Conservation (phyloP, 2,888 invertebrate species). For the Perdita meconis region DNA sequence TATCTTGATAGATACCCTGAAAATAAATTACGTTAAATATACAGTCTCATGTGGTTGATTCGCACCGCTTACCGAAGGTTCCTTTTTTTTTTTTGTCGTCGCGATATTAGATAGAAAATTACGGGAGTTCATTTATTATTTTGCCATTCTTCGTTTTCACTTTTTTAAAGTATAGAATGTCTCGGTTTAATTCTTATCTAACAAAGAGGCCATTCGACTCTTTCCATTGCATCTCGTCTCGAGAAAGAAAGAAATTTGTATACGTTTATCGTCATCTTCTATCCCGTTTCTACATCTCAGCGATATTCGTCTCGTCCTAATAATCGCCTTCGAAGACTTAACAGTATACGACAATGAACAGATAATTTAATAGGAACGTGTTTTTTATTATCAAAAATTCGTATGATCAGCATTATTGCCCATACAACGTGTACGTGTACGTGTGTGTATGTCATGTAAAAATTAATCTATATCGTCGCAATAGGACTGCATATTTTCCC, state of each 20-base stretch:
- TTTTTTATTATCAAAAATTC: conserved; percentile 72
- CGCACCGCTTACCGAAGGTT: conserved; percentile 38
- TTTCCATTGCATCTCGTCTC: conserved; percentile 24
- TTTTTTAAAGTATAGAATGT: conserved; percentile 27
- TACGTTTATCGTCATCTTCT: conserved; percentile 5
- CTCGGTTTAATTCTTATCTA: conserved; percentile 52
- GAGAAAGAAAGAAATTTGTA: conserved; percentile 35
- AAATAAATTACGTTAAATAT: conserved; percentile 60
- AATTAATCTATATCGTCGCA: conserved; percentile 65
- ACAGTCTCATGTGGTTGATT: conserved; percentile 52
- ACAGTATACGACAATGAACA: conserved; percentile 68
- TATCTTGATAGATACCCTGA: conserved; percentile 57
- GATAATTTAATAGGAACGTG: conserved; percentile 73
- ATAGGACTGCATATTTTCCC: conserved; percentile 54
- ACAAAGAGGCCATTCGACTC: conserved; percentile 64
- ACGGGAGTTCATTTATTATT: conserved; percentile 19
- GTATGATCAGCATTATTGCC: conserved; percentile 68
- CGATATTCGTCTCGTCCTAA: conserved; percentile 25
- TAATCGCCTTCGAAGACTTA: conserved; percentile 64
- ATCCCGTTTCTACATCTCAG: conserved; percentile 16
- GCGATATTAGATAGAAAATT: conserved; percentile 41
- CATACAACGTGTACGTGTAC: conserved; percentile 55
- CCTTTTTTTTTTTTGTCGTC: conserved; percentile 21
- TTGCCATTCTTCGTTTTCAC: conserved; percentile 10
- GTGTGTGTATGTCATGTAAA: conserved; percentile 59